A percentile compares a stretch with the other conserved stretches of the same genome.
Conservation (phyloP, 1,140 invertebrate species). For the Cherax destructor region DNA sequence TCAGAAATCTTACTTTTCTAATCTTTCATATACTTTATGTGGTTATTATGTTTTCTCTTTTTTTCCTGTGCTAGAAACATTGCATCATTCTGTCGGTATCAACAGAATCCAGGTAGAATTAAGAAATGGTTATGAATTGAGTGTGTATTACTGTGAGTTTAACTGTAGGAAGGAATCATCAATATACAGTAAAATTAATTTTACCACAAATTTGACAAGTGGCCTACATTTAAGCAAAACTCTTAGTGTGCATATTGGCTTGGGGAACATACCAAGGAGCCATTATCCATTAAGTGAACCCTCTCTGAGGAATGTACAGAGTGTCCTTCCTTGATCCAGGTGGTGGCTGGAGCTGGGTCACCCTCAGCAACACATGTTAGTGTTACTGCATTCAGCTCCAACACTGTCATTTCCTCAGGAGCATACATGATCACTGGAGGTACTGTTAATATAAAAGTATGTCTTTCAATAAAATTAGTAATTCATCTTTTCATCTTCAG, state of each 20-base stretch:
- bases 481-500: background rate
- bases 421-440: constrained; percentile 56
- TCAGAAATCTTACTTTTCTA: too few relatives aligned
- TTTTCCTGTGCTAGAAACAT: too few relatives aligned
- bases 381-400: constrained; percentile 44
- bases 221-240: too few relatives aligned
- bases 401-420: constrained; percentile 50
- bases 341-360: constrained; percentile 54
- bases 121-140: too few relatives aligned
- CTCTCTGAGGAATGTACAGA: constrained; percentile 40
- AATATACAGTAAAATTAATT: too few relatives aligned
- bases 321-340: constrained; percentile 63
- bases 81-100: too few relatives aligned
- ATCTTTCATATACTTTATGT: too few relatives aligned
- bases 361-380: constrained; percentile 57
- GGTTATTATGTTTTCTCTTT: too few relatives aligned
- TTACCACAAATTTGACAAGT: too few relatives aligned
- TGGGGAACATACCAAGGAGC: constrained; percentile 27
- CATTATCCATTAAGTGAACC: constrained; percentile 47
- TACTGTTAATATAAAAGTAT: constrained; percentile 8
- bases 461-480: background rate
- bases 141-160: too few relatives aligned
- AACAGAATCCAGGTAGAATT: background rate
- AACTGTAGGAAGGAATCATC: too few relatives aligned
- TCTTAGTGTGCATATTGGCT: too few relatives aligned